These are phyloP conservation scores for Campoplex capitator DNA, from an alignment of 2,888 invertebrate species.

Conservation along the genomic window DNA sequence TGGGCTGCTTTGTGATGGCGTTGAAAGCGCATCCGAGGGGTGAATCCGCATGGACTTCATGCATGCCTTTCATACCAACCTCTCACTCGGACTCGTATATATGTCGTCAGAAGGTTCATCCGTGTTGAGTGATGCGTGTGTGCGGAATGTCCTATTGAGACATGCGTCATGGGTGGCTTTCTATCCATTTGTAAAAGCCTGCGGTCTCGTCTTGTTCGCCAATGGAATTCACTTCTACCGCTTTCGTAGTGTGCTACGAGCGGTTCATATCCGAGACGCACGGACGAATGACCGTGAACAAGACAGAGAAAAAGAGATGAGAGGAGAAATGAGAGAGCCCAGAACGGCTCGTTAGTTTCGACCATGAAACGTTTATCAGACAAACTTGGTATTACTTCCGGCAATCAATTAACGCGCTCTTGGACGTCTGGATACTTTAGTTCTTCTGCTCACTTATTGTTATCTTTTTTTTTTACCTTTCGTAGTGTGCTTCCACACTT, in stretches of 20 bases:
- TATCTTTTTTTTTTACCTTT: not conserved
- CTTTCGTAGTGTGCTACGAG: constrained; percentile 2
- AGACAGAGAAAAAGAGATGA: constrained; percentile 57
- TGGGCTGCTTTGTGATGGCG: constrained; percentile 46
- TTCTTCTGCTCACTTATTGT: not conserved
- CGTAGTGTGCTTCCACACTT: not conserved
- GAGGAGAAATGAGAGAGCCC: constrained; percentile 71
- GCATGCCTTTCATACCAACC: constrained; percentile 48
- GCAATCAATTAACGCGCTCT: constrained; percentile 77
- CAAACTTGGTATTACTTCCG: constrained; percentile 80
- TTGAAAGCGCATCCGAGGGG: constrained; percentile 52
- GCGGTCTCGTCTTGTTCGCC: constrained; percentile 6
- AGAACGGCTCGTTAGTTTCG: constrained; percentile 81
- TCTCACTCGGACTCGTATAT: constrained; percentile 15
- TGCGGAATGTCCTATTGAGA: constrained; percentile 54
- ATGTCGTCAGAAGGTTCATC: not conserved
- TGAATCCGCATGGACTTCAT: constrained; percentile 52
- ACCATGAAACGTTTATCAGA: constrained; percentile 82
- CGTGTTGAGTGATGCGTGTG: constrained; percentile 7
- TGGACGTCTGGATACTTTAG: constrained; percentile 43
- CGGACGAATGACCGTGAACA: constrained; percentile 64
- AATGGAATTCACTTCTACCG: constrained; percentile 34
- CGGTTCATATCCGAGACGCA: constrained; percentile 57
- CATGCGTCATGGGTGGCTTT: constrained; percentile 26
- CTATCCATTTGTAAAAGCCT: constrained; percentile 37